These are phyloP conservation scores for Caenorhabditis plicata DNA, from an alignment of 2,888 invertebrate species.

Conservation along the genomic window DNA sequence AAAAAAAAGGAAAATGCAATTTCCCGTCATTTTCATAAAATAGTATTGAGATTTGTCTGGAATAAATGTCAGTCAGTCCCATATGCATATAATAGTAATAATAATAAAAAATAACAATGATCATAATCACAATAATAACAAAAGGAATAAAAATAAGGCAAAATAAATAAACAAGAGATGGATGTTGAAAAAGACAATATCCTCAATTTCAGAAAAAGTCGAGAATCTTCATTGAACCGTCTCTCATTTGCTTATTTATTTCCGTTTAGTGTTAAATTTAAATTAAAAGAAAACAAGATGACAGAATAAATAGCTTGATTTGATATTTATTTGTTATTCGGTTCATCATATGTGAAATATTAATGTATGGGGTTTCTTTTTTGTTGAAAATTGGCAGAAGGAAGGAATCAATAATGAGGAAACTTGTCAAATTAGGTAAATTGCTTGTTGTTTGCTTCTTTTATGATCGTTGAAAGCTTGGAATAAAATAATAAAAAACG, in stretches of 20 bases:
- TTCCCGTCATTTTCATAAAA: not conserved
- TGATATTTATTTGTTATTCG: conserved; percentile 3
- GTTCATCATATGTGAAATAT: too few relatives aligned
- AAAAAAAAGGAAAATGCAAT: not conserved
- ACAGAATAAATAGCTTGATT: conserved; percentile 1
- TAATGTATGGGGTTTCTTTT: too few relatives aligned
- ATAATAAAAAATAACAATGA: too few relatives aligned
- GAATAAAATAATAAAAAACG: too few relatives aligned
- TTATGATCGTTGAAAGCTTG: too few relatives aligned
- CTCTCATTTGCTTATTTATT: conserved; percentile 4
- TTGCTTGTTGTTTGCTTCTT: too few relatives aligned
- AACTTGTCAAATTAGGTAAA: too few relatives aligned
- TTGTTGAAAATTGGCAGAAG: too few relatives aligned
- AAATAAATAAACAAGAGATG: not conserved
- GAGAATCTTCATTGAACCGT: conserved; percentile 1
- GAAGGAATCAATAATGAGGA: too few relatives aligned
- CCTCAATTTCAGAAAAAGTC: not conserved
- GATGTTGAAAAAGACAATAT: too few relatives aligned
- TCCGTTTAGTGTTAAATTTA: conserved; percentile 7
- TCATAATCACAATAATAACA: too few relatives aligned
- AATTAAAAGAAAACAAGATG: not conserved
- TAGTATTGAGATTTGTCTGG: not conserved
- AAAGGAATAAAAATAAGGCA: not conserved
- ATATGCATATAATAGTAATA: not conserved
- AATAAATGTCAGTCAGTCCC: not conserved